These are phyloP conservation scores for Cyanoliseus patagonus DNA, from an alignment of 2,113 vertebrate species.

Conservation along the genomic window DNA sequence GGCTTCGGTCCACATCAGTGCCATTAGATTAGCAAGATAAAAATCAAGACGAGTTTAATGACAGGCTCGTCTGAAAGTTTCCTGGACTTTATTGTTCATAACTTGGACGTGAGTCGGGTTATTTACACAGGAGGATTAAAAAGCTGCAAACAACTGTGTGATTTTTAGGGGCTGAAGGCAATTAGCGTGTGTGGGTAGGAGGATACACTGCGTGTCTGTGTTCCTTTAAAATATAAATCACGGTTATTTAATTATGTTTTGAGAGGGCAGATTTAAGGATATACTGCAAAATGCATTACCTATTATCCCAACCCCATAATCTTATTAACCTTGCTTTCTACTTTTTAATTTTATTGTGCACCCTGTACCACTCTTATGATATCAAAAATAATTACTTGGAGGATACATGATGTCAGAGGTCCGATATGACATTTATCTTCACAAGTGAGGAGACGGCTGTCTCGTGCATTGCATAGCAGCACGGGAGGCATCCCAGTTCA, in stretches of 20 bases:
- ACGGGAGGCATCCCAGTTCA: background rate
- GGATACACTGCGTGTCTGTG: conserved; percentile 45
- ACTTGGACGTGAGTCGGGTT: conserved; percentile 19
- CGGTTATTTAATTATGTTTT: conserved; percentile 66
- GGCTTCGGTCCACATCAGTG: background rate
- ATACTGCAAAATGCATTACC: conserved; percentile 71
- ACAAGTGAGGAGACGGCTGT: conserved; percentile 27
- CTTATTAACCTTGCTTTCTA: conserved; percentile 72
- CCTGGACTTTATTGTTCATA: conserved; percentile 44
- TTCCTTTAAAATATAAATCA: conserved; percentile 69
- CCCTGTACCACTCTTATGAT: conserved; percentile 59
- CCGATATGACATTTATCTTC: conserved; percentile 63
- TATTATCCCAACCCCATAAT: conserved; percentile 63
- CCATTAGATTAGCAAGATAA: background rate
- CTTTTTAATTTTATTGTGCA: conserved; percentile 71
- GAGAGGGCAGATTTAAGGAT: conserved; percentile 71
- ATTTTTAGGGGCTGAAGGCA: conserved; percentile 55
- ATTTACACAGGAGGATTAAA: conserved; percentile 51
- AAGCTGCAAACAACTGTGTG: conserved; percentile 55
- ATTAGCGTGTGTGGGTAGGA: conserved; percentile 65
- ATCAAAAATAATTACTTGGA: conserved; percentile 66
- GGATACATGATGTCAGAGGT: conserved; percentile 66
- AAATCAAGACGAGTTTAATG: conserved; percentile 12
- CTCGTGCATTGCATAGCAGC: background rate
- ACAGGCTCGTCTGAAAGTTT: conserved; percentile 30